Conservation (phyloP, 2,113 vertebrate species). For the Mesembrinibis cayennensis region DNA sequence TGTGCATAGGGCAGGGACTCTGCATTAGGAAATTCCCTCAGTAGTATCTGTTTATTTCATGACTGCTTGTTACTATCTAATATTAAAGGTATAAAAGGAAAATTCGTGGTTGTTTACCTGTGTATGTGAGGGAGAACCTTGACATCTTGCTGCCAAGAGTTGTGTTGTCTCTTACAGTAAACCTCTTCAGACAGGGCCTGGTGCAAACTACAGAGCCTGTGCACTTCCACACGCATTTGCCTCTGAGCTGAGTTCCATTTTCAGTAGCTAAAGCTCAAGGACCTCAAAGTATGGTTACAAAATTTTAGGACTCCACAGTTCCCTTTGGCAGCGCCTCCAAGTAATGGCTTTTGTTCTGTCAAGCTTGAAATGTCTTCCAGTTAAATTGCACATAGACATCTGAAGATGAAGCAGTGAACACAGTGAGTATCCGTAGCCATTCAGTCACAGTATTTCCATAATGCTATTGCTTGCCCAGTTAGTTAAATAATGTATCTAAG, state of each 20-base stretch:
- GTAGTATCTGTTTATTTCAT: neutral
- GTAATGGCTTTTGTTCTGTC: neutral
- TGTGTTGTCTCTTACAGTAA: neutral
- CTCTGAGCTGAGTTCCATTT: neutral
- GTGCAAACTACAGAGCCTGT: neutral
- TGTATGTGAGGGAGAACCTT: neutral
- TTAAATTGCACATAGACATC: neutral
- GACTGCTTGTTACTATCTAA: neutral
- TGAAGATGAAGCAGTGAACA: neutral
- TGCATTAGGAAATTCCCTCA: neutral
- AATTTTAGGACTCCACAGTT: neutral
- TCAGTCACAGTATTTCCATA: neutral
- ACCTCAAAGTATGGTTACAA: neutral
- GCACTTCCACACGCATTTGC: neutral
- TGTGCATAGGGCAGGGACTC: neutral
- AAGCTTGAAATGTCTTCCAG: neutral
- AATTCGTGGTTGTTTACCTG: rapidly evolving
- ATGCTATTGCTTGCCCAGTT: neutral
- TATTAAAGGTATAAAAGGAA: neutral
- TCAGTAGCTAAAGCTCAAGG: neutral
- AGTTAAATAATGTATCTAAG: neutral
- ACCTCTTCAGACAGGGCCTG: neutral
- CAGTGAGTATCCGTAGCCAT: neutral
- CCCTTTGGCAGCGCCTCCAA: neutral
- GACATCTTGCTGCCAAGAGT: neutral